Evolutionary conservation across 2,113 vertebrate genomes (phyloP).

Genomic region (Cyprinodon tularosa): DNA sequence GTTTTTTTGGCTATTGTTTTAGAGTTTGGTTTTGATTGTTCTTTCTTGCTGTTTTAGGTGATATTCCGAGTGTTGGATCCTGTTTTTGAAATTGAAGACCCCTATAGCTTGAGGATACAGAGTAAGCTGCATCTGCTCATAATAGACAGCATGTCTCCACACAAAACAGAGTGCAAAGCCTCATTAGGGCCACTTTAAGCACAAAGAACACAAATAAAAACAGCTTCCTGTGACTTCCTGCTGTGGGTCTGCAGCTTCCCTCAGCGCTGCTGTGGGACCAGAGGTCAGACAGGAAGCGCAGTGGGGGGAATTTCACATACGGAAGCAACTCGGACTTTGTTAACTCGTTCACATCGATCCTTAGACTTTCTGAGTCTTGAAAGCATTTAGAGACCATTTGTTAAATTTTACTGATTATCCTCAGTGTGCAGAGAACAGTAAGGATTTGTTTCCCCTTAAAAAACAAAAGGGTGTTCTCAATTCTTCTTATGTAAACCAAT

Average conservation of each 20-base stretch:
- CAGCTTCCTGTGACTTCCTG: not conserved
- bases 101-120: slow-evolving; percentile 92
- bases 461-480: too few species aligned
- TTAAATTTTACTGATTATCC: slow-evolving; percentile 39
- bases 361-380: slow-evolving; percentile 18
- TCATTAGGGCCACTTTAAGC: not conserved
- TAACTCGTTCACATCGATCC: slow-evolving; percentile 14
- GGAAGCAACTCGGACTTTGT: slow-evolving; percentile 36
- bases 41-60: slow-evolving; percentile 76
- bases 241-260: not conserved
- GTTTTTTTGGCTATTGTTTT: not conserved
- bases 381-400: slow-evolving; percentile 23
- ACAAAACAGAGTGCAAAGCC: not conserved
- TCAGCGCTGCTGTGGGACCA: slow-evolving; percentile 11
- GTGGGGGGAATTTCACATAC: slow-evolving; percentile 64
- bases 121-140: slow-evolving; percentile 74
- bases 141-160: not conserved
- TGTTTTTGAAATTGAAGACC: slow-evolving; percentile 91
- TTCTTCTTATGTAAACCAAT: not conserved
- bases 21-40: not conserved
- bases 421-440: slow-evolving; percentile 22
- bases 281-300: slow-evolving; percentile 33
- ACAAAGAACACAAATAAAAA: not conserved
- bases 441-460: not conserved
- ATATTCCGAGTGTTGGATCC: slow-evolving; percentile 94